phyloP scores from a whole-genome alignment of 2,888 invertebrate genomes.

The Pheosia tremula region DNA sequence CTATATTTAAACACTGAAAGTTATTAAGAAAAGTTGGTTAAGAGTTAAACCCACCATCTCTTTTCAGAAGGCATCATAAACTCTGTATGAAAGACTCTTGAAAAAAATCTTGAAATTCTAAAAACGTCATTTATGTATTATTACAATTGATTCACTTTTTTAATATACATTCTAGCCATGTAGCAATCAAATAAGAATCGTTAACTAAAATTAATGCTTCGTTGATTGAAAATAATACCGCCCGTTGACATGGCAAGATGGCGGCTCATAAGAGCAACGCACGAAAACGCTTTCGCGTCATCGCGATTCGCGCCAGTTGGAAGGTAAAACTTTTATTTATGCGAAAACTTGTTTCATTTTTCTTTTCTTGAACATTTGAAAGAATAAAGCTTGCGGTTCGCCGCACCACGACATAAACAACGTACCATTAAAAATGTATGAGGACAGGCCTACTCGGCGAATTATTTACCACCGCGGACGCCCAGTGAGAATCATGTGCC shows the following conservation, averaged over 20 bases:
- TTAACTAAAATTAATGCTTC: no score
- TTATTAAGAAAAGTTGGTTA: no score
- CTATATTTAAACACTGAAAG: no score
- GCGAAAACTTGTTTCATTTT: conserved; percentile 79
- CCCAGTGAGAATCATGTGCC: conserved; percentile 14
- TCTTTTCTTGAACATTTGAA: conserved; percentile 59
- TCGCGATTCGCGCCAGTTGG: conserved; percentile 52
- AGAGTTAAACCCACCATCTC: no score
- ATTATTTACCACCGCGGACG: conserved; percentile 50
- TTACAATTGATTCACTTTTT: no score
- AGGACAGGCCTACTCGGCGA: conserved; percentile 55
- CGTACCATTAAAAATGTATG: conserved; percentile 66
- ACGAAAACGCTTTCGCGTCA: conserved; percentile 65
- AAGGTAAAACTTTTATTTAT: conserved; percentile 76
- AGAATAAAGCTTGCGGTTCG: conserved; percentile 52
- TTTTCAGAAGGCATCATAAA: no score
- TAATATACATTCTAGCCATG: no score
- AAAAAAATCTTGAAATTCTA: no score
- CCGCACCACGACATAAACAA: conserved; percentile 60
- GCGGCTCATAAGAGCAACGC: conserved; percentile 31
- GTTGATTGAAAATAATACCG: background rate
- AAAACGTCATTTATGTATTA: no score
- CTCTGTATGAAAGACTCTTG: no score
- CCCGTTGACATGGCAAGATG: background rate
- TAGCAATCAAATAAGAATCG: no score